Evolutionary conservation across 2,113 vertebrate species (phyloP).

Genomic region (Larimichthys crocea): DNA sequence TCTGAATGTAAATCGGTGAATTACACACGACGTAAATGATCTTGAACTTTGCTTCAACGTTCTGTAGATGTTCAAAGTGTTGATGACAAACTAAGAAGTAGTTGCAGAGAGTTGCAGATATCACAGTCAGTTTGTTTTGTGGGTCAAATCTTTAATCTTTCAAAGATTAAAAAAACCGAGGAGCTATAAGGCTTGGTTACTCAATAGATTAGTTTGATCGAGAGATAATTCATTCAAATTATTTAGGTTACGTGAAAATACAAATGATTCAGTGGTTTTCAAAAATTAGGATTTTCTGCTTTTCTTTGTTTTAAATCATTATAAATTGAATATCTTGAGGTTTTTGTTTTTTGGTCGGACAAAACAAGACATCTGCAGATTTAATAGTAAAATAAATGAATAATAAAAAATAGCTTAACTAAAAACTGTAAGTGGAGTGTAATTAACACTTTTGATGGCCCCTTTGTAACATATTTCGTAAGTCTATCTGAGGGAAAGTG

Average conservation of each 20-base stretch:
- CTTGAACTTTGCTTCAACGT: not conserved
- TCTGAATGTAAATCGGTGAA: not conserved
- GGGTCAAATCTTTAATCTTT: not conserved
- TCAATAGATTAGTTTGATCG: not conserved
- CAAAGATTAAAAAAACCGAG: not conserved
- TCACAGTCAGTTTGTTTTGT: not conserved
- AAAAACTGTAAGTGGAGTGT: not conserved
- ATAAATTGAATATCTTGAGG: not conserved
- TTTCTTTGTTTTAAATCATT: not conserved
- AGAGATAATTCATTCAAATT: not conserved
- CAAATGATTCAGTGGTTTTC: not conserved
- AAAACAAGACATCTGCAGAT: not conserved
- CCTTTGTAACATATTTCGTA: not conserved
- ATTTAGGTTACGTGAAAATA: not conserved
- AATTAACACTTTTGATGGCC: not conserved
- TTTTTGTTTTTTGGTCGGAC: not conserved
- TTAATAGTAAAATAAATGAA: not conserved
- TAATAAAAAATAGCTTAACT: not conserved
- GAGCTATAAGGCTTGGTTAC: not conserved
- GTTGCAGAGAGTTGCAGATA: not conserved
- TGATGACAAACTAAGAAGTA: not conserved
- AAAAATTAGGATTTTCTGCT: not conserved
- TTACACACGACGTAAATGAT: not conserved
- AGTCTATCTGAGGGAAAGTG: slow-evolving; percentile 1
- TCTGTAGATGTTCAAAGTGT: not conserved